phyloP scores from a whole-genome alignment of 2,113 vertebrate species.

The pig (Sus scrofa) region DNA sequence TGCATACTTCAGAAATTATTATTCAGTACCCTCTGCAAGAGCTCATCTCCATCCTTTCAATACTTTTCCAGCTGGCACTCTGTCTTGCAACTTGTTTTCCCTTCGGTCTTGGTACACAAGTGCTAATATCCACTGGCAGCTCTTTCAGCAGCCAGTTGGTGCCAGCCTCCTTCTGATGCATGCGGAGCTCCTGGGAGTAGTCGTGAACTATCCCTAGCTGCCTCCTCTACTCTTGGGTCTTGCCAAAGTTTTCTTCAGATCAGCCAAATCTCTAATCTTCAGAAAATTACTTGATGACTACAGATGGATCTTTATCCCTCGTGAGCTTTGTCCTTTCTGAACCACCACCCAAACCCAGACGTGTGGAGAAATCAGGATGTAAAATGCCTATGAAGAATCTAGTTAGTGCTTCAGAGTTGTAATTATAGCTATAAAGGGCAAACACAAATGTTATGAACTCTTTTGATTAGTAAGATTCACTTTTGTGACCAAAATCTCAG shows the following conservation, averaged over 20 bases:
- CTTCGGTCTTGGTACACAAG: not conserved
- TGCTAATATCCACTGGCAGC: slow-evolving; percentile 30
- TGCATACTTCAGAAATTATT: not conserved
- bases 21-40: not conserved
- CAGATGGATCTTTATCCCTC: slow-evolving; percentile 32
- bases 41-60: not conserved
- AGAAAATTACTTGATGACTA: slow-evolving; percentile 60
- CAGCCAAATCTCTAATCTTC: slow-evolving; percentile 44
- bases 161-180: not conserved
- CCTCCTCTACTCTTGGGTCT: not conserved
- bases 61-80: not conserved
- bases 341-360: not conserved
- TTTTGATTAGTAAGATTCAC: not conserved
- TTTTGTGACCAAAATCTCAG: not conserved
- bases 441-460: not conserved
- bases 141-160: not conserved
- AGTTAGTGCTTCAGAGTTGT: not conserved
- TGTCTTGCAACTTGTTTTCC: not conserved
- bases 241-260: slow-evolving; percentile 14
- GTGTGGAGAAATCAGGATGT: not conserved
- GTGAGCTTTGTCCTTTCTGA: not conserved
- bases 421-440: not conserved
- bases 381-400: slow-evolving; percentile 22
- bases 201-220: slow-evolving; percentile 15
- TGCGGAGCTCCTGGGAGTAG: not conserved